These are phyloP conservation scores for Cataglyphis cursor DNA, from an alignment of 2,888 invertebrate genomes.

Conservation along the genomic window DNA sequence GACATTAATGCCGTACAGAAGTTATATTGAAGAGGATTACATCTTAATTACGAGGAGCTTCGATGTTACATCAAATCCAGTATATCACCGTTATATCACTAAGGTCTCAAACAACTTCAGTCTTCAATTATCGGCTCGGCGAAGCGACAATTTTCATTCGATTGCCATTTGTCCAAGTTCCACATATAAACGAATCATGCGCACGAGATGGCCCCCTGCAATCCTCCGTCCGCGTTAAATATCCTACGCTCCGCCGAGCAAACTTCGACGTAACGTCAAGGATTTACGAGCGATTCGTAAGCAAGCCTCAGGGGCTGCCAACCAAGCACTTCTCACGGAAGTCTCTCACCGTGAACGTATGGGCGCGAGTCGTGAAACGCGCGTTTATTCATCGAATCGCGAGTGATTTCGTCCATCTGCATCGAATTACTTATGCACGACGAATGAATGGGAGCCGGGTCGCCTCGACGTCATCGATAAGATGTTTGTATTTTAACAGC, in stretches of 20 bases:
- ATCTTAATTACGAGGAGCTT: constrained; percentile 12
- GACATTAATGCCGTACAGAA: neutral
- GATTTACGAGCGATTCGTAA: constrained; percentile 52
- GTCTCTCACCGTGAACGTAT: constrained; percentile 17
- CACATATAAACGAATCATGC: constrained; percentile 29
- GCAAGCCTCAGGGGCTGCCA: constrained; percentile 26
- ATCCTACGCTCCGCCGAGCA: constrained; percentile 8
- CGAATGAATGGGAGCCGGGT: neutral
- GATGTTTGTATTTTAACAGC: constrained; percentile 17
- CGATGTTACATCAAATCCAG: neutral
- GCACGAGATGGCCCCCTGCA: constrained; percentile 16
- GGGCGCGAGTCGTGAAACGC: neutral
- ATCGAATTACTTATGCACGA: constrained; percentile 21
- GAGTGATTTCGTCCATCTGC: constrained; percentile 27
- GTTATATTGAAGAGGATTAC: neutral
- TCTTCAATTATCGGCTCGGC: constrained; percentile 1
- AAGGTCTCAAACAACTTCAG: constrained; percentile 24
- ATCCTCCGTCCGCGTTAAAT: constrained; percentile 38
- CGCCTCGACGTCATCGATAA: neutral
- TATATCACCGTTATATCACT: neutral
- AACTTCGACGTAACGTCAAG: constrained; percentile 49
- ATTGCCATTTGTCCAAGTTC: constrained; percentile 26
- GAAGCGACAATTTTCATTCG: constrained; percentile 29
- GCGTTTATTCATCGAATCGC: constrained; percentile 35
- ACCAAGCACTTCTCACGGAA: constrained; percentile 41